Evolutionary conservation across 64 coral and sea anemone genomes (phyloP), one percentile per base, ranked within the genome.

Genomic region (Trachythela sp.): DNA sequence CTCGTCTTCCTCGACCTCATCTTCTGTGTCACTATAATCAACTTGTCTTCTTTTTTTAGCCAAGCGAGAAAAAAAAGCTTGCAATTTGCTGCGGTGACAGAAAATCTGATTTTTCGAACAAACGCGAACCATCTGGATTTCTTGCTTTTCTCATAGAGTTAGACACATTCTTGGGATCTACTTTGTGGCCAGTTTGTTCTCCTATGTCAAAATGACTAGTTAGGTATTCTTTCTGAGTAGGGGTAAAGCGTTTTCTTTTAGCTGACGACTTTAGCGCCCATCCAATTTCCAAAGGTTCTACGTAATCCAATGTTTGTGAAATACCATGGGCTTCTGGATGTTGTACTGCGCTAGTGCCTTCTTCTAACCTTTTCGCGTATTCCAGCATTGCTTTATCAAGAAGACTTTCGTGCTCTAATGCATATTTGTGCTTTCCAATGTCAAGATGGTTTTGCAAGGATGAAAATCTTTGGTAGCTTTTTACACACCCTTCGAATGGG

Each of bases 391-490:
- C 83, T 38, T 40, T 41, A 40, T 85, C 84, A 85, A 48, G 22
- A 48, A 85, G 40, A 17, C 5, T 85, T 49, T 52, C 84, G 22
- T 48, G 38, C 48, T 85, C 84, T 29, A 85, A 48, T 48, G 24
- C 43, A 13, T 85, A 85, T 30, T 52, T 18, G 48, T 85, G 84
- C 40, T 49, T 85, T 40, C 84, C 84, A 30, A 33, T 45, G 48
- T 85, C 84, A 18, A 85, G 38, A 48, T 85, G 84, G 27, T 48
- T 22, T 32, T 85, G 37, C 13, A 85, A 29, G 48, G 36, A 43
- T 85, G 84, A 85, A 48, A 85, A 85, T 49, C 84, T 40, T 85
- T 85, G 84, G 30, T 45, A 85, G 11, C 13, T 43, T 22, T 85
- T 40, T 45, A 85, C 14, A 40, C 84, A 45, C 30, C 39, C 84